Conservation (phyloP, 2,888 invertebrate species). For the Hirtodrosophila alboralis region DNA sequence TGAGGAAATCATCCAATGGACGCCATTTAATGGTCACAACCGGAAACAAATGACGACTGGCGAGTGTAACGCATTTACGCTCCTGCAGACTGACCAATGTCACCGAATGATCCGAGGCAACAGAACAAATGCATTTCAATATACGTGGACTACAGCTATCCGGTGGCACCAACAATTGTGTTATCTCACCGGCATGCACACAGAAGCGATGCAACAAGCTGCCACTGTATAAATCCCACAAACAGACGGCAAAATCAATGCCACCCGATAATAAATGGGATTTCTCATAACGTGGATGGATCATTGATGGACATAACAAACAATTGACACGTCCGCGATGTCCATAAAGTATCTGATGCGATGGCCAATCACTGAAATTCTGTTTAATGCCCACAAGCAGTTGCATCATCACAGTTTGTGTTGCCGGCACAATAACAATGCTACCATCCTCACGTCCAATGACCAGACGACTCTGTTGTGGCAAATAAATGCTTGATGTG, state of each 20-base stretch:
- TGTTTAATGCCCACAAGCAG: conserved; percentile 94
- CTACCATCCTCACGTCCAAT: conserved; percentile 98
- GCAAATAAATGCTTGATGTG: conserved; percentile 97
- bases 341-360: conserved; percentile 93
- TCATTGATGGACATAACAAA: conserved; percentile 96
- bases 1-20: conserved; percentile 98
- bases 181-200: conserved; percentile 98
- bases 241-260: conserved; percentile 97
- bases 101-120: conserved; percentile 98
- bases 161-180: conserved; percentile 96
- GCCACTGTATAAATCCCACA: conserved; percentile 97
- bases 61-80: conserved; percentile 96
- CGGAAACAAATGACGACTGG: conserved; percentile 94
- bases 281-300: conserved; percentile 93
- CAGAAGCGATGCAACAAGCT: conserved; percentile 96
- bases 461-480: conserved; percentile 96
- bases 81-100: conserved; percentile 94
- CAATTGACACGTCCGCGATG: conserved; percentile 98
- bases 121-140: conserved; percentile 97
- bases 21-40: conserved; percentile 98
- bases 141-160: conserved; percentile 94
- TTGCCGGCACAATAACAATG: conserved; percentile 97
- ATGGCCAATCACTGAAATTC: conserved; percentile 91
- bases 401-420: conserved; percentile 97
- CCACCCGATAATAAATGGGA: conserved; percentile 97